Percentiles rank a stretch among this genome's conserved stretches.
These are phyloP conservation scores for Cololabis saira DNA, from an alignment of 2,113 vertebrate species.

Conservation along the genomic window DNA sequence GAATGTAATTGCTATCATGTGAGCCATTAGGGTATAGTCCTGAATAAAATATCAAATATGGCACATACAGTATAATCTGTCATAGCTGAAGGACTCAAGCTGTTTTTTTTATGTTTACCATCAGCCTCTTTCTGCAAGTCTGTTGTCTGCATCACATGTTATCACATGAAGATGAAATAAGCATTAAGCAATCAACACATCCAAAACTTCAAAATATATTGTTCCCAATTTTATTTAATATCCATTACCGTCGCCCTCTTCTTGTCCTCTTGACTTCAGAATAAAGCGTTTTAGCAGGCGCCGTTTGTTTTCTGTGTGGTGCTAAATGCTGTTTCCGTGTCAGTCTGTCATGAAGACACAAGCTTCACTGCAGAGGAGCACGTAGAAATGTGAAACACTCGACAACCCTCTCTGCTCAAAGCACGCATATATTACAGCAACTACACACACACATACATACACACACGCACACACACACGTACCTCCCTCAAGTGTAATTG, in stretches of 20 bases:
- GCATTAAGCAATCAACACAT: constrained; percentile 8
- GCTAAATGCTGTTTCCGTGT: constrained; percentile 34
- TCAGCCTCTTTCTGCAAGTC: background rate
- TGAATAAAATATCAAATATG: background rate
- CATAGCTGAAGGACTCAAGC: background rate
- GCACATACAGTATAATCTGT: background rate
- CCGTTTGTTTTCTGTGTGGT: constrained; percentile 24
- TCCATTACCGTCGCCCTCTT: background rate
- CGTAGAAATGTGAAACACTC: constrained; percentile 46
- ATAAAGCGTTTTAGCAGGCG: background rate
- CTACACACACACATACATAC: constrained; percentile 2
- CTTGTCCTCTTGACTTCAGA: background rate
- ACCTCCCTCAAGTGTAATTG: constrained; percentile 22
- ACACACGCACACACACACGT: background rate
- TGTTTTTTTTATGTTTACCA: background rate
- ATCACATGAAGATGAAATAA: constrained; percentile 3
- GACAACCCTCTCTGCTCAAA: constrained; percentile 25
- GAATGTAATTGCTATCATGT: background rate
- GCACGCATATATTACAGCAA: constrained; percentile 40
- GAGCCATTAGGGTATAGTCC: background rate
- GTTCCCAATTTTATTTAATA: background rate
- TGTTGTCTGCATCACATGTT: background rate
- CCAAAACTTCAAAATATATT: background rate
- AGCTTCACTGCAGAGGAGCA: constrained; percentile 24
- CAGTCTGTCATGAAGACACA: constrained; percentile 27